Conservation (phyloP, 92 coral and sea anemone genomes). For the Montipora capitata region DNA sequence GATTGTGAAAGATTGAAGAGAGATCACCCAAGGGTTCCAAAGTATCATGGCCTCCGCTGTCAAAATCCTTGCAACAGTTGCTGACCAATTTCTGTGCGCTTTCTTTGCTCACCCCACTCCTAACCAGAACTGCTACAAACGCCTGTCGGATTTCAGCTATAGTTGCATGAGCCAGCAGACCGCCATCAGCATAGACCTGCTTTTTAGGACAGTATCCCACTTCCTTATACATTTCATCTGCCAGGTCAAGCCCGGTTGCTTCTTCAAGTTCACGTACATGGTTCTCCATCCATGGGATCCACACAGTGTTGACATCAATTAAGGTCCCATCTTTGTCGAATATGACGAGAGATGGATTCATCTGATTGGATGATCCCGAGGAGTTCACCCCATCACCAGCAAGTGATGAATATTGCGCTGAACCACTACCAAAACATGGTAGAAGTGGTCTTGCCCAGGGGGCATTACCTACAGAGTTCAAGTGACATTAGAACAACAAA, state of each 20-base stretch:
- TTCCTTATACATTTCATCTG: constrained; percentile 80
- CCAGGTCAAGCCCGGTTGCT: constrained; percentile 79
- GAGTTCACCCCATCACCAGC: constrained; percentile 83
- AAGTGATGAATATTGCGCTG: constrained; percentile 75
- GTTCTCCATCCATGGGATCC: constrained; percentile 96
- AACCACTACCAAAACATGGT: constrained; percentile 51
- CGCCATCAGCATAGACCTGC: constrained; percentile 82
- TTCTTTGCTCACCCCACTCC: constrained; percentile 71
- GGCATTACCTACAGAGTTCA: constrained; percentile 76
- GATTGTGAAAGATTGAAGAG: constrained; percentile 79
- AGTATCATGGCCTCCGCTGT: constrained; percentile 83
- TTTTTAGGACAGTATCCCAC: constrained; percentile 93
- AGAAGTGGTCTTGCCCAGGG: constrained; percentile 78
- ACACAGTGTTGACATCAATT: constrained; percentile 92
- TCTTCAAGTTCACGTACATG: constrained; percentile 87
- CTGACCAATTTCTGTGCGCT: constrained; percentile 79
- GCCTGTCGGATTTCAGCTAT: constrained; percentile 90
- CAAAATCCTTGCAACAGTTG: constrained; percentile 84
- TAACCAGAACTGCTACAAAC: constrained; percentile 84
- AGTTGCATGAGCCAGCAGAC: constrained; percentile 94
- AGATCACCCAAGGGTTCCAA: constrained; percentile 90
- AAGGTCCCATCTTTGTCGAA: constrained; percentile 98
- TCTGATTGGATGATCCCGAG: constrained; percentile 48
- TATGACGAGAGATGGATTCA: constrained; percentile 85
- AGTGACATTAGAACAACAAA: constrained; percentile 63